Conservation (phyloP, 1,140 invertebrate species). For the Drosophila carrolli region DNA sequence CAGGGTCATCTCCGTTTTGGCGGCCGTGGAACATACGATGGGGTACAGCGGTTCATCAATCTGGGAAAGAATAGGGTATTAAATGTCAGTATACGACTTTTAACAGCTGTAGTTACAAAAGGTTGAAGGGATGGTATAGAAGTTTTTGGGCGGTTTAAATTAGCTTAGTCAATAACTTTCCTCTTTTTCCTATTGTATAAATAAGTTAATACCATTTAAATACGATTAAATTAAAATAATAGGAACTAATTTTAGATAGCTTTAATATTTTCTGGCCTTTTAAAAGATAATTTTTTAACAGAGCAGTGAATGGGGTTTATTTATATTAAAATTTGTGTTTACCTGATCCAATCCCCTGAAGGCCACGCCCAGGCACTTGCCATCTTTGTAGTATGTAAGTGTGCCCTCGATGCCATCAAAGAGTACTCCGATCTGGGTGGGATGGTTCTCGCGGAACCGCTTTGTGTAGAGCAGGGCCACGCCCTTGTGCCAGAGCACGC, state of each 20-base stretch:
- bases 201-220: too few species aligned
- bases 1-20: constrained; percentile 90
- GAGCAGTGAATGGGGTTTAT: too few species aligned
- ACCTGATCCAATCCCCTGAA: constrained; percentile 86
- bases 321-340: constrained; percentile 8
- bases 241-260: too few species aligned
- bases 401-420: constrained; percentile 90
- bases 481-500: constrained; percentile 89
- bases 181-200: too few species aligned
- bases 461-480: constrained; percentile 87
- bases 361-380: constrained; percentile 87
- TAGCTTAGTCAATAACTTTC: too few species aligned
- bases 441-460: constrained; percentile 89
- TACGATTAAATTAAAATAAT: too few species aligned
- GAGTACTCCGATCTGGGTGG: constrained; percentile 88
- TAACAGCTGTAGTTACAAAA: too few species aligned
- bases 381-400: constrained; percentile 91
- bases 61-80: constrained; percentile 15
- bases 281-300: too few species aligned
- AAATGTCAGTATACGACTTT: too few species aligned
- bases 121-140: too few species aligned
- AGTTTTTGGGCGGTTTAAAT: too few species aligned
- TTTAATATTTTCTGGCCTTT: too few species aligned
- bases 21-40: constrained; percentile 90
- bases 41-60: constrained; percentile 88